Evolutionary conservation across 2,113 vertebrate genomes (phyloP), one percentile per base, ranked within the genome.

Genomic region (Sylvilagus bachmani): DNA sequence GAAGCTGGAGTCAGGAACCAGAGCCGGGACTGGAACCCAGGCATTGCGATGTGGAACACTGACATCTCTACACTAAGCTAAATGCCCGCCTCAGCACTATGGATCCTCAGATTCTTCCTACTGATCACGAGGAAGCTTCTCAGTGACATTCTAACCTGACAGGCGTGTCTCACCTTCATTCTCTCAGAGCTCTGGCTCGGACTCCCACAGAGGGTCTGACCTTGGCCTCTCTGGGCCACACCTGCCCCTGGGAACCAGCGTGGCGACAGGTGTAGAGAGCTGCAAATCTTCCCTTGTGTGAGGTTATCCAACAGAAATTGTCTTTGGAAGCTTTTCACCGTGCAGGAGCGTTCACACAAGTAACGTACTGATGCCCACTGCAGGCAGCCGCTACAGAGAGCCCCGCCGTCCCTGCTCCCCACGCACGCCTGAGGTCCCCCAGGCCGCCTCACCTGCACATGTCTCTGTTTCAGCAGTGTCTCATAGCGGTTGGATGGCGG

Each of bases 381-480:
- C 44, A 44, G 44, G 44, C 44, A 6, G 44, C 7, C 44, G 44
- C 6, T 6, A 44, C 44, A 44, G 79, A 7, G 64, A 74, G 75
- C 12, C 55, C 24, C 80, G 11, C n/a, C n/a, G n/a, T n/a, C n/a
- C n/a, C 2, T 1, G 3, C 5, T 6, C 27, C 67, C 33, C 7
- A 2, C 0, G 24, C 27, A 0, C 0, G 1, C 25, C 9, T 21
- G 11, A 1, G 0, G 4, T 11, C n/a, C n/a, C n/a, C n/a, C n/a
- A n/a, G n/a, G 33, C 51, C 38, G n/a, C 89, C 98, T 97, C 95
- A 99, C 99, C 97, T 99, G 99, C n/a, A 99, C 99, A 0, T 99
- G 99, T 92, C 98, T 98, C 97, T 99, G 99, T 91, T 99, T 99
- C 71, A 99, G 97, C 77, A 99, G 96, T 0, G 99, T 99, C 96